Evolutionary conservation across 2,797 vertebrate species (phyloP), one percentile per base, ranked within the genome.

Genomic region (Lophius americanus): DNA sequence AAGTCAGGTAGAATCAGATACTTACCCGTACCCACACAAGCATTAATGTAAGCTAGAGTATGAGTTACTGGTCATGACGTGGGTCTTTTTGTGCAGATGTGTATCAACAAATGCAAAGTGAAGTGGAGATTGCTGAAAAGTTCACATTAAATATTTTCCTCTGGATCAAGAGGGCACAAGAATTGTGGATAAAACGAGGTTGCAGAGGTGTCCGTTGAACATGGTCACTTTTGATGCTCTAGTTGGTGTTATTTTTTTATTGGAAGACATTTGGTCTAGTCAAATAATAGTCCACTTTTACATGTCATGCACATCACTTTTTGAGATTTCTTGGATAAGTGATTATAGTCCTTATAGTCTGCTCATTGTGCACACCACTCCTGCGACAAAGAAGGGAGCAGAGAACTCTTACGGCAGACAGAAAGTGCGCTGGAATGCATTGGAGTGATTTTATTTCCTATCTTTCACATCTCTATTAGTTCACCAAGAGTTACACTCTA

Each of bases 381-480:
- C 68, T 70, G 69, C 53, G 49, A 55, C 56, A 44, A 47, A 49
- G 46, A 73, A 39, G 53, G 35, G 12, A 59, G 49, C 64, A 78
- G 51, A 62, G 47, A 13, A 38, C 0, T 38, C 70, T 77, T 47
- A 2, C 64, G 69, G 61, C 73, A 60, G 55, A 71, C 57, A 62
- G 60, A 56, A 78, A 66, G 51, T 69, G 61, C 60, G 68, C 62
- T 81, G 63, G 78, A 73, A 82, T 70, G 48, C 39, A 53, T 44
- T 50, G 64, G 43, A 79, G 67, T 60, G 58, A 73, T 57, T 84
- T 58, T 53, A 50, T 46, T 85, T 82, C 70, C 61, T 7, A 13
- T 70, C 64, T 11, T 3, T 78, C 51, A 70, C 52, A 75, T 88
- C 70, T 78, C 81, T 70, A 81, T 85, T 73, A 81, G 51, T 57